phyloP scores from a whole-genome alignment of 2,888 invertebrate genomes.

The Tetramorium bicarinatum region DNA sequence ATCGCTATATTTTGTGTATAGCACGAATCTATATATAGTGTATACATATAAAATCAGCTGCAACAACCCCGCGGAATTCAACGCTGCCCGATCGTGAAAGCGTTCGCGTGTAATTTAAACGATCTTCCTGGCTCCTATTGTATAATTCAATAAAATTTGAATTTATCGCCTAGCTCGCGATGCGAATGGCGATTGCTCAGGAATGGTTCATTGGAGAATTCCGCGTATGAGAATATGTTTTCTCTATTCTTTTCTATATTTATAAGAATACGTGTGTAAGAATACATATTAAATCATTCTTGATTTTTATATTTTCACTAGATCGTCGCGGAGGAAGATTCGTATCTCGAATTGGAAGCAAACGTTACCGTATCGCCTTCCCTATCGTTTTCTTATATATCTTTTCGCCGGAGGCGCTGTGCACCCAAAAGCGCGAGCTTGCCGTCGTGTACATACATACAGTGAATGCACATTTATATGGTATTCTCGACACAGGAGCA shows the following conservation, averaged over 20 bases:
- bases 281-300: constrained; percentile 20
- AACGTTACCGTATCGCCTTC: constrained; percentile 8
- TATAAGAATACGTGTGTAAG: background rate
- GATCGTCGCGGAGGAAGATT: background rate
- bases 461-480: constrained; percentile 28
- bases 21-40: background rate
- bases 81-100: constrained; percentile 68
- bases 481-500: background rate
- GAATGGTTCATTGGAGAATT: constrained; percentile 69
- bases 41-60: background rate
- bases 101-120: constrained; percentile 75
- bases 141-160: constrained; percentile 80
- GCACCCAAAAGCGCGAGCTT: constrained; percentile 5
- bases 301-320: constrained; percentile 22
- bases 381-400: constrained; percentile 10
- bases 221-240: constrained; percentile 21
- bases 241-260: background rate
- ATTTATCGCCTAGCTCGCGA: constrained; percentile 71
- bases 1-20: background rate
- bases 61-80: constrained; percentile 7
- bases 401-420: background rate
- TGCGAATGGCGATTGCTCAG: constrained; percentile 44
- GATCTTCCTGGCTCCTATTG: constrained; percentile 63
- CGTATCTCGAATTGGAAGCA: constrained; percentile 11
- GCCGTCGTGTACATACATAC: background rate